Evolutionary conservation across 2,113 vertebrate species (phyloP), one percentile per base, ranked within the genome.

Genomic region (Spea bombifrons): DNA sequence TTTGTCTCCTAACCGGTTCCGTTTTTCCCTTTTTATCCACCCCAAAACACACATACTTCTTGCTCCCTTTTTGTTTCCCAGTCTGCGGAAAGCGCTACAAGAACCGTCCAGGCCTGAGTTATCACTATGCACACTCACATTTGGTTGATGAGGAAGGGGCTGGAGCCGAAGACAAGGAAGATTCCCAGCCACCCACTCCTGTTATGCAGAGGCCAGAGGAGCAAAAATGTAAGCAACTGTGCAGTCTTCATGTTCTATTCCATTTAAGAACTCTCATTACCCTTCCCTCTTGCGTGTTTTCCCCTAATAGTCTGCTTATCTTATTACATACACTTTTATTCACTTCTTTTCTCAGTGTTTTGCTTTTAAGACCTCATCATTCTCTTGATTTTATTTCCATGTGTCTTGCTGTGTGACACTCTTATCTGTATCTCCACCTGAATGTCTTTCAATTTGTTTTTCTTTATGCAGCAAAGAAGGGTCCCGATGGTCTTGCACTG

Each of bases 71-170:
- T 77, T 50, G 16, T 65, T 61, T 84, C 65, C 4, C 86, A 99
- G 97, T 97, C 80, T 99, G 97, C 69, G 97, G 97, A 67, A 99
- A 99, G 76, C 95, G 97, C 15, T 99, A 99, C 91, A 99, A 99
- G 90, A 99, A 99, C 86, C 93, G 96, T 0, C 97, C 97, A 0
- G 97, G 97, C 8, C 89, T 99, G 79, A 99, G 96, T 69, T 98
- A 99, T 84, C 97, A 99, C 88, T 98, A 98, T 49, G 93, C 96
- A n/a, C 97, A 98, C 76, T 97, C 96, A 67, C 97, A 98, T 90
- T 87, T 99, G 91, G 96, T 95, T 0, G 96, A 98, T 80, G 96
- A 99, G 84, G 97, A 99, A 71, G 96, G 96, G 0, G 71, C 77
- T 5, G 78, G 78, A 61, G 78, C 78, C 8, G 96, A 98, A 1